These are phyloP conservation scores for Copidosoma floridanum DNA, from an alignment of 1,140 invertebrate genomes.

Conservation along the genomic window DNA sequence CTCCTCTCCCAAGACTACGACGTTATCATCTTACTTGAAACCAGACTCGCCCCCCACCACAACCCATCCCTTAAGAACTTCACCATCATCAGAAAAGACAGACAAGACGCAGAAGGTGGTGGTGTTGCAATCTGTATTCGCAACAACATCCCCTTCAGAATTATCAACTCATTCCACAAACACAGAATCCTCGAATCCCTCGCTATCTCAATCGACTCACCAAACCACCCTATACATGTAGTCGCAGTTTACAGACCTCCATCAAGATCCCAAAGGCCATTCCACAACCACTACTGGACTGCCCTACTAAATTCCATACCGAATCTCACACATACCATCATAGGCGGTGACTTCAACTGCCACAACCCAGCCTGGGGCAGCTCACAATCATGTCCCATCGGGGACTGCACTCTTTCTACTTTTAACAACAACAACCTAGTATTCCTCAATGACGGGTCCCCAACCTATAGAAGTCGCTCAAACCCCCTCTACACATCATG, in stretches of 20 bases:
- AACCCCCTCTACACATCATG: no score
- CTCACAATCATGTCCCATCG: neutral
- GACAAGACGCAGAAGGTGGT: neutral
- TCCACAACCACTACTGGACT: no score
- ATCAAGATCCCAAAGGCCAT: neutral
- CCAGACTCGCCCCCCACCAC: neutral
- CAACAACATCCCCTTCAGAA: neutral
- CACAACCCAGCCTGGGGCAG: neutral
- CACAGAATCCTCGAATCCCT: neutral
- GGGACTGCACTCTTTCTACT: no score
- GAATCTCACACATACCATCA: neutral
- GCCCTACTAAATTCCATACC: neutral
- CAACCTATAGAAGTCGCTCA: no score
- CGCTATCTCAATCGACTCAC: neutral
- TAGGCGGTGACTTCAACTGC: conserved; percentile 5
- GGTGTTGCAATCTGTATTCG: neutral
- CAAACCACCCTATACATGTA: neutral
- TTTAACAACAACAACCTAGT: no score
- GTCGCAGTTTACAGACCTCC: neutral
- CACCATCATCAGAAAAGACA: neutral
- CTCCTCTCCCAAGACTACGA: neutral
- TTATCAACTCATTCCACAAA: neutral
- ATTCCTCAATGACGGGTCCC: no score
- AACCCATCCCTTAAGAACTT: neutral
- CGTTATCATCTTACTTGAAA: neutral